Evolutionary conservation across 1,140 invertebrate species (phyloP).

Genomic region (Lasioglossum albipes): DNA sequence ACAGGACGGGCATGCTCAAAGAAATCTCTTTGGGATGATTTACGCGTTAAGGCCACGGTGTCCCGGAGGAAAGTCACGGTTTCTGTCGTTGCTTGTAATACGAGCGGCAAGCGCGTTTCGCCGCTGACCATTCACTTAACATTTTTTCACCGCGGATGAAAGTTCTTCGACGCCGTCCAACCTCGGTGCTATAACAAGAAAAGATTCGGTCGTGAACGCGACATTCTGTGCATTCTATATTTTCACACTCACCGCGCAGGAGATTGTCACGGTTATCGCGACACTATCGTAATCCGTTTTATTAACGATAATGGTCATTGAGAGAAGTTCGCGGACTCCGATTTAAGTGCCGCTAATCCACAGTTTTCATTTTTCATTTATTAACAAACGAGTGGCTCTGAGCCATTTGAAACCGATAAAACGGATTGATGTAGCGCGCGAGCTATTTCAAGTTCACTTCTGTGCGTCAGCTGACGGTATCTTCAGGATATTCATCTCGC

Average conservation of each 20-base stretch:
- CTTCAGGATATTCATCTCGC: slow-evolving; percentile 4
- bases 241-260: too few species aligned
- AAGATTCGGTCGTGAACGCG: not conserved
- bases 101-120: not conserved
- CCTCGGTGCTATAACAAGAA: not conserved
- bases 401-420: not conserved
- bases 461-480: too few species aligned
- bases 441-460: not conserved
- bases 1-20: slow-evolving; percentile 46
- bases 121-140: slow-evolving; percentile 36
- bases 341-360: too few species aligned
- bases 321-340: too few species aligned
- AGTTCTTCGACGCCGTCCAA: not conserved
- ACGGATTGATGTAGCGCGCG: too few species aligned
- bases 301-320: too few species aligned
- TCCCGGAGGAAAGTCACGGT: slow-evolving; percentile 43
- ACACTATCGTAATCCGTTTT: too few species aligned
- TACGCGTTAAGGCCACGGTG: slow-evolving; percentile 34
- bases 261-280: too few species aligned
- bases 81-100: slow-evolving; percentile 24
- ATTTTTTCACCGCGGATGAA: slow-evolving; percentile 26
- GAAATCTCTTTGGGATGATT: slow-evolving; percentile 61
- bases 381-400: too few species aligned
- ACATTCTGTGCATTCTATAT: too few species aligned
- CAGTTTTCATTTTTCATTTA: too few species aligned